Evolutionary conservation across 1,140 invertebrate species (phyloP), one percentile per base, ranked within the genome.

Genomic region (Thaumatotibia leucotreta): DNA sequence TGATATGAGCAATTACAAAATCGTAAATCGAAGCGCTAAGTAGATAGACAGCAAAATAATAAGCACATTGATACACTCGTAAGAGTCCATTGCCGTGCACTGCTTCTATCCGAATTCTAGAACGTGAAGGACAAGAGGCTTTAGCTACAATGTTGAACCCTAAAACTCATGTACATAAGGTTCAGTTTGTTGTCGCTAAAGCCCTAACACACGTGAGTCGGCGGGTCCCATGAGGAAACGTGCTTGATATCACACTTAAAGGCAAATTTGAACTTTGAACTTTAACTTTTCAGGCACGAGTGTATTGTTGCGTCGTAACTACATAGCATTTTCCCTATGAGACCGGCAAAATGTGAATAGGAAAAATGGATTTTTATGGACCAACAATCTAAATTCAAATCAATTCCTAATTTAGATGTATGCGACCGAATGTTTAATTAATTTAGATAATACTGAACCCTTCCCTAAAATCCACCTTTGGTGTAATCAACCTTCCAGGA

Each of bases 301-400:
- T 20, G 17, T 45, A 45, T 45, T 20, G 39, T 58, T 24, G 52
- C 22, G n/a, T 11, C 10, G 22, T 24, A 11, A 24, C 11, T 58
- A 27, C 20, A 23, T 14, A 23, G 27, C 22, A 58, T 1, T 35
- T 52, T 24, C 32, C 52, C 4, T 11, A 52, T 32, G 58, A 27
- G 29, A 39, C 14, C 8, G n/a, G 22, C 35, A 62, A 39, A 49
- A 63, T 65, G 77, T 79, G 76, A 80, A 80, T 76, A 78, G 73
- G 77, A 74, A 69, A 72, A 77, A 78, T 78, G 81, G 77, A 85
- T 80, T 80, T 76, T 68, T 73, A 80, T 78, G 73, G 69, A 76
- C 75, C 75, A 73, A 78, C 74, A 14, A 58, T 64, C 67, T 72
- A 79, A 70, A 77, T 49, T 73, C 64, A 79, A 78, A 79, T 66